These are phyloP conservation scores for Drosophila rubida DNA, from an alignment of 2,888 invertebrate species.

Conservation along the genomic window DNA sequence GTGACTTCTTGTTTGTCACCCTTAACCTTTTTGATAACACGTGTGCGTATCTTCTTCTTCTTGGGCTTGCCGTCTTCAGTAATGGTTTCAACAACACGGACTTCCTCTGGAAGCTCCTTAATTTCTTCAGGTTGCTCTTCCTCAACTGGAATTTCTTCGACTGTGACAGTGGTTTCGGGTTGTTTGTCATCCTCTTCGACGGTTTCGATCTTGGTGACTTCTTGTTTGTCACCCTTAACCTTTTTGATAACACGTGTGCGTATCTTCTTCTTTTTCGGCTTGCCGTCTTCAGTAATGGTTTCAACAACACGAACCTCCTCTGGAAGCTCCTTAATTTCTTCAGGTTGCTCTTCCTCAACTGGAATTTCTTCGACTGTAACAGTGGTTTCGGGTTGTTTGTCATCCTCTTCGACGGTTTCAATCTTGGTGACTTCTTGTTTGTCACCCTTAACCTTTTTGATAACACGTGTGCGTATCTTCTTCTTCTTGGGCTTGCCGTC, in stretches of 20 bases:
- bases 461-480: constrained; percentile 29
- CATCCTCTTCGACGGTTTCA: constrained; percentile 45
- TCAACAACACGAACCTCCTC: constrained; percentile 24
- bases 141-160: constrained; percentile 22
- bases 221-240: constrained; percentile 29
- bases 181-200: constrained; percentile 27
- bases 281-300: constrained; percentile 21
- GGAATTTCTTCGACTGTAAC: constrained; percentile 33
- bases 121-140: constrained; percentile 19
- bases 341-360: constrained; percentile 11
- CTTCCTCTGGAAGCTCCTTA: constrained; percentile 24
- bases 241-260: constrained; percentile 31
- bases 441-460: constrained; percentile 30
- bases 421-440: constrained; percentile 44
- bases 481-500: constrained; percentile 22
- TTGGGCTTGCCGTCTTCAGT: constrained; percentile 21
- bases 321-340: constrained; percentile 22
- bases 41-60: constrained; percentile 32
- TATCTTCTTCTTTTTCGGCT: constrained; percentile 23
- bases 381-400: constrained; percentile 39
- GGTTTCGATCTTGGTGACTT: constrained; percentile 30
- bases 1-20: constrained; percentile 35
- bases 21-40: constrained; percentile 28
- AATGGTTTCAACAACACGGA: constrained; percentile 24
- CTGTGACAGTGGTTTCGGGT: constrained; percentile 24